Evolutionary conservation across 2,113 vertebrate genomes (phyloP).

Genomic region (Equus przewalskii): DNA sequence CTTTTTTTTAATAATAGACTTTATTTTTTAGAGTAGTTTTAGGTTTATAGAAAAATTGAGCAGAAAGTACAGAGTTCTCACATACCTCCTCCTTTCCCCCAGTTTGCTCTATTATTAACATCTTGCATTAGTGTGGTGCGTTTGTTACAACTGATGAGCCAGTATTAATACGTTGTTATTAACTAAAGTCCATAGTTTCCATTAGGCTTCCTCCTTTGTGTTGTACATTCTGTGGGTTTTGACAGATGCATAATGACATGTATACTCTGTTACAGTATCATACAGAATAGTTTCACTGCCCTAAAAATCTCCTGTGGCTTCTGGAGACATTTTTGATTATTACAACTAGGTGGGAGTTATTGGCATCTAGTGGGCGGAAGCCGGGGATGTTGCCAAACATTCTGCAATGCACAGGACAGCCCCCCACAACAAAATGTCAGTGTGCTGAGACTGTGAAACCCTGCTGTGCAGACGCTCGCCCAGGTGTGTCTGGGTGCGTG

Average conservation of each 20-base stretch:
- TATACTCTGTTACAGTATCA: neutral
- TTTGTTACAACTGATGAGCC: neutral
- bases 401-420: neutral
- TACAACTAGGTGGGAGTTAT: neutral
- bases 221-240: neutral
- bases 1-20: neutral
- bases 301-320: neutral
- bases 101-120: neutral
- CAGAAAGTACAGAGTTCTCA: neutral
- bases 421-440: neutral
- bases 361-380: neutral
- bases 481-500: neutral
- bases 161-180: neutral
- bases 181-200: neutral
- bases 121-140: neutral
- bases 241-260: neutral
- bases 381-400: neutral
- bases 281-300: neutral
- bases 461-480: neutral
- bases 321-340: neutral
- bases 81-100: too few species aligned
- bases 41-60: conserved; percentile 36
- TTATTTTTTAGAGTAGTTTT: neutral
- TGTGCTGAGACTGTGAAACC: neutral
- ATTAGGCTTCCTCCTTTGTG: neutral